Conservation (phyloP, 1,140 invertebrate genomes). For the Drosophila seguyi region DNA sequence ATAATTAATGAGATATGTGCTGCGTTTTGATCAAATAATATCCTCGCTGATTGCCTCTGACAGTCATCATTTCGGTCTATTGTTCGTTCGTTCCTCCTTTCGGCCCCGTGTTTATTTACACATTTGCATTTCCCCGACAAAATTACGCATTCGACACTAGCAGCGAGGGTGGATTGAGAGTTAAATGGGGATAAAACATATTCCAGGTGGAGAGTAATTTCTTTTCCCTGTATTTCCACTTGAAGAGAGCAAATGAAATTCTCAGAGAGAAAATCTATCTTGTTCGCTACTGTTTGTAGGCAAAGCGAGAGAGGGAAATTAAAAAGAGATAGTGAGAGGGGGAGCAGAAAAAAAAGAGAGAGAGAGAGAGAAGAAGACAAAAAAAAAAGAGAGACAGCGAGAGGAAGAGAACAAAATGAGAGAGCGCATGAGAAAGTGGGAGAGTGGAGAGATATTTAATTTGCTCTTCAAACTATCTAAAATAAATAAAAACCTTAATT, state of each 20-base stretch:
- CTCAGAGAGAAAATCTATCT: too few relatives aligned
- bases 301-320: too few relatives aligned
- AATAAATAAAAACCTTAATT: too few relatives aligned
- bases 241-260: background rate
- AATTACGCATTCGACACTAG: background rate
- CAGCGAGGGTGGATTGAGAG: background rate
- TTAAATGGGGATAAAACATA: background rate
- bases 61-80: conserved; percentile 21
- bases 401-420: too few relatives aligned
- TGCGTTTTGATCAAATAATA: conserved; percentile 32
- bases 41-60: conserved; percentile 24
- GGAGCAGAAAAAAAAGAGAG: too few relatives aligned
- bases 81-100: conserved; percentile 3
- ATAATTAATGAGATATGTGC: conserved; percentile 48
- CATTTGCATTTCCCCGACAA: conserved; percentile 11
- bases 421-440: too few relatives aligned
- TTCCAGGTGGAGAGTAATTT: background rate
- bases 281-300: too few relatives aligned
- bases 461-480: too few relatives aligned
- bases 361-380: too few relatives aligned
- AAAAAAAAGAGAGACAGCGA: too few relatives aligned
- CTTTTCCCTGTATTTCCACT: background rate
- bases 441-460: too few relatives aligned
- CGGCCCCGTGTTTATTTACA: conserved; percentile 10
- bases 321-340: too few relatives aligned